phyloP scores from a whole-genome alignment of 2,888 invertebrate species.

The Diploptera punctata region DNA sequence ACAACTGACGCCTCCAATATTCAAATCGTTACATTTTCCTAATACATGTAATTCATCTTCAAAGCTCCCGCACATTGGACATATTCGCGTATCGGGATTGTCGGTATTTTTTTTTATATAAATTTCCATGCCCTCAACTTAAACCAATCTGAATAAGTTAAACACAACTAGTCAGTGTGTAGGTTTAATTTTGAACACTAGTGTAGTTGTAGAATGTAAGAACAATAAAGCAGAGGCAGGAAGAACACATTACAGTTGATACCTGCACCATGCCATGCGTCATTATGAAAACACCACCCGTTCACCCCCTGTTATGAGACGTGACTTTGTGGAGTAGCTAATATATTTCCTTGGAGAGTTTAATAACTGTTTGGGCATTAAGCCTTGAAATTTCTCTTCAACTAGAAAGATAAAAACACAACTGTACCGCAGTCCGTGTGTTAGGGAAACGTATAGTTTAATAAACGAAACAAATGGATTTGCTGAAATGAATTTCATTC shows the following conservation, averaged over 20 bases:
- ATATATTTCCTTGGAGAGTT: no score
- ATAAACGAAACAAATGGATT: constrained; percentile 1
- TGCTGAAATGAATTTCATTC: not conserved
- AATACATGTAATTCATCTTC: no score
- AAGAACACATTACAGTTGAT: not conserved
- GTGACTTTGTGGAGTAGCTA: not conserved
- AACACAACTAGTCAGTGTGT: no score
- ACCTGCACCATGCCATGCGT: not conserved
- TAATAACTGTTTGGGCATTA: not conserved
- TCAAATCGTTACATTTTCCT: no score
- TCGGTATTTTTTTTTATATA: no score
- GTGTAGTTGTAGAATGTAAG: not conserved
- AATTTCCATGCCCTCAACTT: no score
- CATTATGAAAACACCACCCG: constrained; percentile 13
- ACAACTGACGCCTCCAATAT: no score
- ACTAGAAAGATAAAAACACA: not conserved
- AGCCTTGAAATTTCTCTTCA: not conserved
- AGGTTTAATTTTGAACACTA: no score
- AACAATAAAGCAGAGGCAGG: not conserved
- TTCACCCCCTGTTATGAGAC: not conserved
- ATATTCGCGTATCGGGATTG: no score
- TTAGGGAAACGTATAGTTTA: not conserved
- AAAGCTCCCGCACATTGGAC: no score
- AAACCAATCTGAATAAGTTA: no score
- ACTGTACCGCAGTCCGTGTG: not conserved